Base-by-base conservation (phyloP, 2,888 invertebrate genomes). In the Scaptomyza polygonia region DNA sequence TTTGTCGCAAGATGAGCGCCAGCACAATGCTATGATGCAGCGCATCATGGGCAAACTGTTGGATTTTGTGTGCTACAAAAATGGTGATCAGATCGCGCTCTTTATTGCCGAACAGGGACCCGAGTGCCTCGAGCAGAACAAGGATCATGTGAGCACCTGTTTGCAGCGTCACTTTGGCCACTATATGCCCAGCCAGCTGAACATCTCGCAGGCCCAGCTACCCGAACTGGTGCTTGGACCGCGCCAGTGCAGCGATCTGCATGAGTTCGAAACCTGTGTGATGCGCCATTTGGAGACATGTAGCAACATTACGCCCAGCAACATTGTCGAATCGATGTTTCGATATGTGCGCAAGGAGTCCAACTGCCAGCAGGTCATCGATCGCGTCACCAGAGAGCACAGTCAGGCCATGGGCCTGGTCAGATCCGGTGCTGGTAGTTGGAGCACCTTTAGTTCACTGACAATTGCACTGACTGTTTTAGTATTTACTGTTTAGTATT, bases 71-170 rank as follows among this genome's bases (percentile, higher is more conserved):
- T 96, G 96, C 89, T 94, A 93, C 79, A 95, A 96, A 85, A 95
- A 96, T 81, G 96, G 96, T 12, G 96, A 96, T 89, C 94, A 96
- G 77, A 95, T 96, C 77, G 96, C 96, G 1, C 92, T 96, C 82
- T 96, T 96, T 89, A 95, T 96, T 61, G 94, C 96, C 7, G 96
- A 96, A 86, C 94, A 95, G 30, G 96, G 96, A 0, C 94, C 95
- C 16, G 95, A 96, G 87, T 96, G 96, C 83, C 92, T 96, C 67
- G 81, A 93, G 65, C 91, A 93, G 8, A 94, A 94, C 66, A 92
- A 93, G 65, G 93, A 93, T 0, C 93, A 92, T 0, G 92, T 96
- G 30, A 92, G 93, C 84, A 84, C 90, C 0, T 96, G 96, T 82
- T 84, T 94, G 32, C 95, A 96, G 88, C 84, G 89, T 12, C 95